Base-by-base conservation (phyloP, 2,797 vertebrate species). In the Macroramphosus scolopax region DNA sequence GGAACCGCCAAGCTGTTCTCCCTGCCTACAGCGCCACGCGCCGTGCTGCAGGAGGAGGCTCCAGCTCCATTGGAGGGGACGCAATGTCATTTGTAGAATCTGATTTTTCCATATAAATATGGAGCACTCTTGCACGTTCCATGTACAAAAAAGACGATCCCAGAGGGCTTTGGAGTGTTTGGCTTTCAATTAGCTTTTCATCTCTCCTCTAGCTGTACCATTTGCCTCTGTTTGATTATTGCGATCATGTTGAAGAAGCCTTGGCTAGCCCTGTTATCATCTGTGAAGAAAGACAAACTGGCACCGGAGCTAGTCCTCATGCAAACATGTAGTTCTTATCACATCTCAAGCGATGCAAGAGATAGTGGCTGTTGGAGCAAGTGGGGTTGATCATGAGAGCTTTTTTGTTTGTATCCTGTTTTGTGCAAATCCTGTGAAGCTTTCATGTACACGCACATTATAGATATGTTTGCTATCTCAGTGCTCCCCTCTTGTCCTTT, bases 1-100 rank as follows among this genome's bases (percentile, higher is more conserved):
- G 84, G 89, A 83, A 45, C 56, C n/a, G 63, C 72, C 89, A 89
- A 90, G 89, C 90, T 92, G 89, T 90, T 89, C 70, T 61, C 60
- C 62, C 65, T 63, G 71, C 78, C 81, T 84, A 86, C 79, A 79
- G 51, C 70, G 45, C 75, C 86, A 85, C 59, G 77, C 79, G 41
- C 77, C 48, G 44, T 28, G 65, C 78, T 76, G 67, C 80, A 85
- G 18, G 68, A 88, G 80, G 81, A 83, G 67, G 68, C 87, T 86
- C 72, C 60, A 70, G 69, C 51, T 62, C 69, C 70, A 44, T 70
- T 85, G 76, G 72, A 84, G 73, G 72, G 78, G 75, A 49, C 72
- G 84, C 47, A 58, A 59, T 73, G 75, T 82, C 81, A 77, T 85
- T 82, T 82, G 79, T 71, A 66, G 52, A 75, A 80, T 85, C 64